phyloP scores from a whole-genome alignment of 2,113 vertebrate species.

The Sphaerodactylus townsendi region DNA sequence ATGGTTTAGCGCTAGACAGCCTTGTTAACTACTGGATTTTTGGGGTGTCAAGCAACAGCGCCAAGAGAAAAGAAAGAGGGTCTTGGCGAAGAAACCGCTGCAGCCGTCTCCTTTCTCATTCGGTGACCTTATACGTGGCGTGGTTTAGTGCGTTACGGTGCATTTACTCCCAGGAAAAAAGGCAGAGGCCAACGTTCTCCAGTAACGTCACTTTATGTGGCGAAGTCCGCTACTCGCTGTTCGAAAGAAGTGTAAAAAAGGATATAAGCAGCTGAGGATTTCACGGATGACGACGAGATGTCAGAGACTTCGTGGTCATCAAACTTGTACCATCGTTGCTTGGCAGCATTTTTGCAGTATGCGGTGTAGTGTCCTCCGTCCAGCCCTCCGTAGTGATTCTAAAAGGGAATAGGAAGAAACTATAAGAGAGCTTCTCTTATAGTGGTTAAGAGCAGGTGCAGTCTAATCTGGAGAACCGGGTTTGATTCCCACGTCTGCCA shows the following conservation, averaged over 20 bases:
- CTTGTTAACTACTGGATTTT: constrained; percentile 45
- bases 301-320: constrained; percentile 96
- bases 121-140: neutral
- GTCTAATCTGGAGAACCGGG: too few relatives aligned
- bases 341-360: constrained; percentile 89
- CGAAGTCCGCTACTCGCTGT: constrained; percentile 63
- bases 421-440: too few relatives aligned
- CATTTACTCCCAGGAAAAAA: constrained; percentile 23
- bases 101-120: constrained; percentile 23
- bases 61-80: constrained; percentile 18
- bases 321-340: constrained; percentile 96
- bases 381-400: constrained; percentile 97
- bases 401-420: neutral
- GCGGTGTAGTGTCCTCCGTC: constrained; percentile 98
- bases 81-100: constrained; percentile 49
- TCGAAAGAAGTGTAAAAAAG: constrained; percentile 94
- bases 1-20: constrained; percentile 57
- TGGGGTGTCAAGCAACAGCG: constrained; percentile 51
- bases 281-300: constrained; percentile 88
- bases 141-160: constrained; percentile 31
- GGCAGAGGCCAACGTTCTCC: constrained; percentile 17
- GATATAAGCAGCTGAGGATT: constrained; percentile 95
- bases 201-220: constrained; percentile 47
- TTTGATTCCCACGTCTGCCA: too few relatives aligned
- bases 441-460: too few relatives aligned